These are phyloP conservation scores for Corythornis cristatus DNA, from an alignment of 2,113 vertebrate species.

Conservation along the genomic window DNA sequence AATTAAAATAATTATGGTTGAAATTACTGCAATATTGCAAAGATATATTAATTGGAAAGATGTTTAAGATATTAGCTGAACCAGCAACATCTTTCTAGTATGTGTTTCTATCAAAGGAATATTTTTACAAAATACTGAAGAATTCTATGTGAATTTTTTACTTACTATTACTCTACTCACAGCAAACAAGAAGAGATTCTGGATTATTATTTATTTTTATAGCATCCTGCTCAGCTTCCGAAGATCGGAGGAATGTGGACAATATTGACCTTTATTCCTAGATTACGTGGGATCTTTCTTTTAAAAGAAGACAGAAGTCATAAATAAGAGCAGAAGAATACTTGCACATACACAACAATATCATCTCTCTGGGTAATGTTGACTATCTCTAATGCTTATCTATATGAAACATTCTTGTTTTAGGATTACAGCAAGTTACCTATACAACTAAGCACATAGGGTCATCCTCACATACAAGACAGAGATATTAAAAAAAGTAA, in stretches of 20 bases:
- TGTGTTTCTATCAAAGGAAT: neutral
- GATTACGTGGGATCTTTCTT: neutral
- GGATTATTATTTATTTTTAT: neutral
- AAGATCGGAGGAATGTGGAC: neutral
- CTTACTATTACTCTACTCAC: neutral
- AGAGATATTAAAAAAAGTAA: neutral
- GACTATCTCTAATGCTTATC: neutral
- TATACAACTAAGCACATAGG: neutral
- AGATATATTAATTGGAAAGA: neutral
- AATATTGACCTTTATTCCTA: neutral
- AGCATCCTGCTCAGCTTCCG: fast-evolving
- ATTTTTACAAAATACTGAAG: neutral
- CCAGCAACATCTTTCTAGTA: neutral
- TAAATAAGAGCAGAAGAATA: neutral
- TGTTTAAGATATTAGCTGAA: neutral
- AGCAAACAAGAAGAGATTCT: neutral
- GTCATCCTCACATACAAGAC: neutral
- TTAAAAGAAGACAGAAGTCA: neutral
- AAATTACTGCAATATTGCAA: slow-evolving; percentile 4
- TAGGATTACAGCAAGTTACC: neutral
- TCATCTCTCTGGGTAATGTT: neutral
- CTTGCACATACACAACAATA: neutral
- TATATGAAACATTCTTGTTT: neutral
- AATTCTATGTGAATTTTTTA: neutral
- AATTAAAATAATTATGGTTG: slow-evolving; percentile 48